A percentile compares a stretch with the other conserved stretches of the same genome.
phyloP scores from a whole-genome alignment of 1,140 invertebrate species.

The Drosophila nebulosa region DNA sequence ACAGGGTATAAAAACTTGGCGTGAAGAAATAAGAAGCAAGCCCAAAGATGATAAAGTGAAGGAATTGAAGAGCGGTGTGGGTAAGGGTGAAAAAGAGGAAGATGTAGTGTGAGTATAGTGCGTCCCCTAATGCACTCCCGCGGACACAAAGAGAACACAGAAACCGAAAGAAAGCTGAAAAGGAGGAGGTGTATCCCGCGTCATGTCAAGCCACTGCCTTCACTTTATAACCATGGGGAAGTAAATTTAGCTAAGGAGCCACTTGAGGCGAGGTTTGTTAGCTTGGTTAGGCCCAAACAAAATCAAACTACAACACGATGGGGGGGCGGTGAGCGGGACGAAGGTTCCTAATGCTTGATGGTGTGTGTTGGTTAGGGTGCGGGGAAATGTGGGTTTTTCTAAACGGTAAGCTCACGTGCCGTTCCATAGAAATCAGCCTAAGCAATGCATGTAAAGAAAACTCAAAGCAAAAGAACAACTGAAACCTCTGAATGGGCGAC shows the following conservation, averaged over 20 bases:
- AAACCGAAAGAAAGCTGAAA: neutral
- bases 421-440: conserved; percentile 26
- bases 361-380: neutral
- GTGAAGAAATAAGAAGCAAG: conserved; percentile 26
- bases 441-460: neutral
- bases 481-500: conserved; percentile 3
- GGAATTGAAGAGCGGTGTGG: neutral
- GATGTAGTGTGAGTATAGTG: conserved; percentile 5
- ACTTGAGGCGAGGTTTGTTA: conserved; percentile 2
- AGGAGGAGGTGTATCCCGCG: neutral
- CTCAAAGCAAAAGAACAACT: neutral
- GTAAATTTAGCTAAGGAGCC: neutral
- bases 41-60: neutral
- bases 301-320: neutral
- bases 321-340: no score
- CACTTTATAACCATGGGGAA: neutral
- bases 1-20: conserved; percentile 29
- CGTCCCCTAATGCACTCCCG: conserved; percentile 50
- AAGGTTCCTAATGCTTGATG: neutral
- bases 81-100: no score
- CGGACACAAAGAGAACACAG: conserved; percentile 30
- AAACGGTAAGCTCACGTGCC: conserved; percentile 10
- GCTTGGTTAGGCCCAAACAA: conserved; percentile 1
- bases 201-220: neutral
- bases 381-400: neutral